These are phyloP conservation scores for Alligator mississippiensis DNA, from an alignment of 2,113 vertebrate species.

Conservation along the genomic window DNA sequence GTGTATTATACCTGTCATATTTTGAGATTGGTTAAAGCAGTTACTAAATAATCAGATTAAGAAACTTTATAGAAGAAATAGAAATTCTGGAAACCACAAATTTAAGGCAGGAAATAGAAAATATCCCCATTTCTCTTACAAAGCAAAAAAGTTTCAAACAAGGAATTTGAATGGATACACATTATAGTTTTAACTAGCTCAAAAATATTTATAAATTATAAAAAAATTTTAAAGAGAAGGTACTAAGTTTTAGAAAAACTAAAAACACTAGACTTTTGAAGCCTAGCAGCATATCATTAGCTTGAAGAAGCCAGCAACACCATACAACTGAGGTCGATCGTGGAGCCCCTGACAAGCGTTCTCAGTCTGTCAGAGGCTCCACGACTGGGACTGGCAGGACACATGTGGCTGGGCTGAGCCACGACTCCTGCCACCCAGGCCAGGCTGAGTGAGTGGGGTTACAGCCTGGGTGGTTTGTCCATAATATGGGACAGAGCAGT, in stretches of 20 bases:
- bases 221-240: constrained; percentile 39
- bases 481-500: too few relatives aligned
- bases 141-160: constrained; percentile 33
- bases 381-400: too few relatives aligned
- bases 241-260: constrained; percentile 52
- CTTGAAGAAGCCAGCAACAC: background rate
- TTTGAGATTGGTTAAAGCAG: background rate
- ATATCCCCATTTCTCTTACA: background rate
- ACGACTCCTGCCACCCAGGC: too few relatives aligned
- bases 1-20: background rate
- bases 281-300: background rate
- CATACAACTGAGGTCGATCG: too few relatives aligned
- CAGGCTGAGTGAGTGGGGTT: too few relatives aligned
- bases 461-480: too few relatives aligned
- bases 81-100: constrained; percentile 29
- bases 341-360: too few relatives aligned
- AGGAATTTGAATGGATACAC: background rate
- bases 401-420: too few relatives aligned
- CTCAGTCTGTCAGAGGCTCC: too few relatives aligned
- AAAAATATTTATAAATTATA: constrained; percentile 6
- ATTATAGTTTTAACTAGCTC: constrained; percentile 36
- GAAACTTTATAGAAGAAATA: background rate
- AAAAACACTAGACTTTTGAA: background rate
- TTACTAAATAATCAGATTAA: background rate
- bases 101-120: constrained; percentile 2